A percentile compares a stretch with the other conserved stretches of the same genome.
Conservation (phyloP, 35 echinoderm and acorn worm genomes). For the Ophioderma brevispina region DNA sequence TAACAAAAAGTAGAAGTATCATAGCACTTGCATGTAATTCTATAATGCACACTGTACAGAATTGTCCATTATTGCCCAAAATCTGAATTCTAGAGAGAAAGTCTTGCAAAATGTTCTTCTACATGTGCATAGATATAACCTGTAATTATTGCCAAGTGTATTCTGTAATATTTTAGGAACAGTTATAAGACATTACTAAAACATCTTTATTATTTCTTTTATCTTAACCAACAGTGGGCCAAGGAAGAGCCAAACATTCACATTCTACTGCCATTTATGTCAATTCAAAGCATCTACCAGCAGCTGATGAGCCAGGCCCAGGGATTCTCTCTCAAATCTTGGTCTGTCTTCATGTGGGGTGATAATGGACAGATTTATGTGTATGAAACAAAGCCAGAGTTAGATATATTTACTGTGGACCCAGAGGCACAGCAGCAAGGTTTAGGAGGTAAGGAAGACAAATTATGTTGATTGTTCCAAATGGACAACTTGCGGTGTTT, state of each 20-base stretch:
- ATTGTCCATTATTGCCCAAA: too few species aligned
- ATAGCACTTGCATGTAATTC: too few species aligned
- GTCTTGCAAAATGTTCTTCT: too few species aligned
- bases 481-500: too few species aligned
- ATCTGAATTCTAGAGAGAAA: too few species aligned
- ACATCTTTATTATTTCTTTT: conserved; percentile 30
- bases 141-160: too few species aligned
- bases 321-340: conserved; percentile 56
- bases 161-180: neutral
- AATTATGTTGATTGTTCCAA: too few species aligned
- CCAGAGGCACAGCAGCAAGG: conserved; percentile 51
- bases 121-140: too few species aligned
- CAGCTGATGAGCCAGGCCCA: conserved; percentile 49
- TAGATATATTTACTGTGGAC: conserved; percentile 81
- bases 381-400: conserved; percentile 80
- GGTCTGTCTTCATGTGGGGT: conserved; percentile 71
- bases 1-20: too few species aligned
- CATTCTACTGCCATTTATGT: conserved; percentile 61
- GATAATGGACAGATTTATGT: conserved; percentile 82
- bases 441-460: neutral
- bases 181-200: neutral
- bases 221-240: conserved; percentile 59
- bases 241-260: conserved; percentile 69
- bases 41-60: too few species aligned
- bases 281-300: conserved; percentile 71